phyloP scores from a whole-genome alignment of 2,888 invertebrate species.

The Peribatodes rhomboidaria region DNA sequence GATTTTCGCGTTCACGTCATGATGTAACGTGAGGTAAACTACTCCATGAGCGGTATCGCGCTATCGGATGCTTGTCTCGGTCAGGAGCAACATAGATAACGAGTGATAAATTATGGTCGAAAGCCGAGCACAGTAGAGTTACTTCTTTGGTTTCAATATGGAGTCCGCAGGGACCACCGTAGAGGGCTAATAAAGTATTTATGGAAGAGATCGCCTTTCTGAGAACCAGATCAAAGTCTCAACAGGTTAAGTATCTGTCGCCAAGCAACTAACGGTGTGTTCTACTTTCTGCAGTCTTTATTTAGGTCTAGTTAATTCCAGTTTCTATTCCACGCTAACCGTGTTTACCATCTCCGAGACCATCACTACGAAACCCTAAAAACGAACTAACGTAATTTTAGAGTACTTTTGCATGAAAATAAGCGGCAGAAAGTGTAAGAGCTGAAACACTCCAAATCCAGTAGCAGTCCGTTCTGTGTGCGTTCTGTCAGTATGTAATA shows the following conservation, averaged over 20 bases:
- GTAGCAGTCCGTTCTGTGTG: no score
- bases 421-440: no score
- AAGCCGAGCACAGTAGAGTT: slow-evolving; percentile 47
- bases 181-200: slow-evolving; percentile 3
- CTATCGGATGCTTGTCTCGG: slow-evolving; percentile 61
- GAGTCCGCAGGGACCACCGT: slow-evolving; percentile 37
- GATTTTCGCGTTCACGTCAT: slow-evolving; percentile 49
- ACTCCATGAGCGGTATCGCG: slow-evolving; percentile 40
- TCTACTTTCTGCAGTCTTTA: no score
- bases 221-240: not conserved
- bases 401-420: no score
- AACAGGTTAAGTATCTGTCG: no score
- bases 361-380: no score
- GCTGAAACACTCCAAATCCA: no score
- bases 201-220: not conserved
- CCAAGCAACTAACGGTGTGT: no score
- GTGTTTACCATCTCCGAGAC: no score
- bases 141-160: slow-evolving; percentile 55
- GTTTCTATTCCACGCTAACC: not conserved
- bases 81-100: slow-evolving; percentile 63
- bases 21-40: slow-evolving; percentile 55
- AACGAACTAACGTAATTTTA: no score
- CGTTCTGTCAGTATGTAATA: no score
- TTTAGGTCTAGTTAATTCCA: no score
- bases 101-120: slow-evolving; percentile 55